Base-by-base conservation (phyloP, 2,113 vertebrate genomes). In the Probosciger aterrimus region DNA sequence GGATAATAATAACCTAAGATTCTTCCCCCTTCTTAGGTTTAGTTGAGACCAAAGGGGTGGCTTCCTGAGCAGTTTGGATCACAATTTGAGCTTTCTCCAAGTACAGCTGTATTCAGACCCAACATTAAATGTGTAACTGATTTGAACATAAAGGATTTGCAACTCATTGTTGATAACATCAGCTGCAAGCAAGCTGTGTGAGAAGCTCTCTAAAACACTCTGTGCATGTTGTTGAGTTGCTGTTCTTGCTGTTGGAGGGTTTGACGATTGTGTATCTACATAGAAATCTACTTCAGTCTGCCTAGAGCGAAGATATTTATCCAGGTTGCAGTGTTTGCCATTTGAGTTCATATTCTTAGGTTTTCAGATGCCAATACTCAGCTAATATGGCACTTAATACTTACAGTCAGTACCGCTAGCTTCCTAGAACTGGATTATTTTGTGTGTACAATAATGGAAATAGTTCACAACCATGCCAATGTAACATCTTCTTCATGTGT, bases 231-330 rank as follows among this genome's bases (percentile, higher is more conserved):
- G 33, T 39, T 64, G 35, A 87, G 22, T 18, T 50, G 22, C 43
- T 88, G 0, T 57, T 31, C 47, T 91, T 86, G 33, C n/a, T 41
- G 2, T 10, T 57, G 11, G 9, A 41, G 5, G 4, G 57, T 91
- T 53, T 93, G 23, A n/a, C 65, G 35, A 17, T 20, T 70, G 2
- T 49, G 7, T 39, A 12, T 46, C 17, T n/a, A 31, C 18, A 9
- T 15, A 33, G 4, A 59, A 6, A 37, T 43, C 70, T 46, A 5
- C 76, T 50, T 68, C 23, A 35, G 7, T 63, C 47, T 88, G 33
- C 18, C 37, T 84, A 82, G 0, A 2, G 4, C 4, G 31, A 37
- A 57, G 15, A 19, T 23, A 30, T 4, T 37, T 59, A 25, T 0
- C 6, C 3, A 57, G 35, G 35, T 22, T 76, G 35, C 22, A 55